These are phyloP conservation scores for Entelurus aequoreus DNA, from an alignment of 2,113 vertebrate species.

Conservation along the genomic window DNA sequence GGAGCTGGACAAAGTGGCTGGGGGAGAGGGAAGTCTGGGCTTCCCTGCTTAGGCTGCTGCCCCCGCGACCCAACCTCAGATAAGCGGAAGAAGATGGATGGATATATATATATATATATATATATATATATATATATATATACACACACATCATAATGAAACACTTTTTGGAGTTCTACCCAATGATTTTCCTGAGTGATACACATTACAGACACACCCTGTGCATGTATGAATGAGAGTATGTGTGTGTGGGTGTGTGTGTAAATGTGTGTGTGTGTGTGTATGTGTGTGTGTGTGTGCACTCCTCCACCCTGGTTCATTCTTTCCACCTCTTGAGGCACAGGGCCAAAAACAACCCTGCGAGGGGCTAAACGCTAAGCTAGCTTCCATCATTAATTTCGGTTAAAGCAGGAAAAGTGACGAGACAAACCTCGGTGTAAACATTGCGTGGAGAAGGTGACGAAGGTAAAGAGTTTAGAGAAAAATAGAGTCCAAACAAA, in stretches of 20 bases:
- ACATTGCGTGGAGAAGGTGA: slow-evolving; percentile 24
- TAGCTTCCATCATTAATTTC: too few species aligned
- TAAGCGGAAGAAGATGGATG: too few species aligned
- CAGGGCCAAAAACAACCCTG: not conserved
- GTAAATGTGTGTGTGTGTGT: too few species aligned
- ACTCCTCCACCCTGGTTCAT: not conserved
- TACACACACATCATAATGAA: not conserved
- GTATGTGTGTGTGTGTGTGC: not conserved
- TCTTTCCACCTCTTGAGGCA: not conserved
- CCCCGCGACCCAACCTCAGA: too few species aligned
- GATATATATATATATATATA: too few species aligned
- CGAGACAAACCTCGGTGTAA: slow-evolving; percentile 51
- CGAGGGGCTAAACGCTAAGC: too few species aligned
- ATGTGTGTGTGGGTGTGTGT: too few species aligned
- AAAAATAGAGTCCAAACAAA: not conserved
- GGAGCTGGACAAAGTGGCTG: too few species aligned
- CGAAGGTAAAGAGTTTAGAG: not conserved
- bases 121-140: too few species aligned
- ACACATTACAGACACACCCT: not conserved
- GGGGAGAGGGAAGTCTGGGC: too few species aligned
- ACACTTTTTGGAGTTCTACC: not conserved
- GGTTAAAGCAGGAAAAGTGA: not conserved
- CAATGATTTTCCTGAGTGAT: not conserved
- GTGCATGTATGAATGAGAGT: too few species aligned
- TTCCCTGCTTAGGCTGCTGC: too few species aligned